phyloP scores from a whole-genome alignment of 2,113 vertebrate genomes.

The Melospiza melodia region DNA sequence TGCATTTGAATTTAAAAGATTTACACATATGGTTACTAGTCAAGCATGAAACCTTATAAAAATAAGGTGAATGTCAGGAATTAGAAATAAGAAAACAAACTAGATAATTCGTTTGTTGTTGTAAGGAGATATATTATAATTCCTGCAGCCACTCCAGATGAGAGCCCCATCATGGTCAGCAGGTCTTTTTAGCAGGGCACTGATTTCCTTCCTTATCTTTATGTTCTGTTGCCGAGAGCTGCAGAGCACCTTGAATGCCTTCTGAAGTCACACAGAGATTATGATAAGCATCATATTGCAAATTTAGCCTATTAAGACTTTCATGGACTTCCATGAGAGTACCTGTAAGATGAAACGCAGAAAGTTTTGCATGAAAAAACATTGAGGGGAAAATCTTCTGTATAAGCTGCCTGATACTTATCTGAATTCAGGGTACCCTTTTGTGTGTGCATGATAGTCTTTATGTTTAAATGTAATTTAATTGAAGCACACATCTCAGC shows the following conservation, averaged over 20 bases:
- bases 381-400: not conserved
- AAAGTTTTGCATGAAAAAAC: not conserved
- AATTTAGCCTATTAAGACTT: not conserved
- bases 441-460: not conserved
- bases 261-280: not conserved
- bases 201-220: conserved; percentile 3
- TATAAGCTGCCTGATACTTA: not conserved
- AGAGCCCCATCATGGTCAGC: fast-evolving
- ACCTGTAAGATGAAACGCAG: not conserved
- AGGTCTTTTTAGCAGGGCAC: not conserved
- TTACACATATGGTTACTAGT: not conserved
- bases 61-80: not conserved
- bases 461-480: not conserved
- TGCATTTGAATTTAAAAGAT: not conserved
- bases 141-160: not conserved
- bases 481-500: not conserved
- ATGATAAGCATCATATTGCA: not conserved
- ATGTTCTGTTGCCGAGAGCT: not conserved
- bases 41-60: not conserved
- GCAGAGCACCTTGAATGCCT: not conserved
- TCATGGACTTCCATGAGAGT: not conserved
- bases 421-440: not conserved
- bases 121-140: not conserved
- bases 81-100: not conserved
- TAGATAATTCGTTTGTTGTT: not conserved